Conservation (phyloP, 2,888 invertebrate species). For the Eulithis testata region DNA sequence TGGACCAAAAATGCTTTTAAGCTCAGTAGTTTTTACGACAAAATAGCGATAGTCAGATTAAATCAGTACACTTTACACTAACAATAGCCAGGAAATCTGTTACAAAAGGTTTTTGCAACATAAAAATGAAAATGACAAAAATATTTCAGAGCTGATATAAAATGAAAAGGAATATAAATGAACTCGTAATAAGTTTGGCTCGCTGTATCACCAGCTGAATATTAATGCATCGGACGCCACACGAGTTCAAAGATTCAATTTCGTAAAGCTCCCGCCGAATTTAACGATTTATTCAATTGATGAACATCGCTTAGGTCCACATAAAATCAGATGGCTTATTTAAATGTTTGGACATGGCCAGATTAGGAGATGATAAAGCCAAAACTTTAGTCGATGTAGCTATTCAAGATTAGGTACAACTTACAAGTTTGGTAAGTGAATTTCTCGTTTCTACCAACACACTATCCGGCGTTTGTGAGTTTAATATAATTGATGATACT, state of each 20-base stretch:
- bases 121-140: no score
- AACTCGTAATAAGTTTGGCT: constrained; percentile 23
- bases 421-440: constrained; percentile 11
- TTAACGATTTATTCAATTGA: constrained; percentile 61
- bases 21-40: no score
- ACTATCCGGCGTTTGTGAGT: background rate
- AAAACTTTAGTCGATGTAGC: constrained; percentile 6
- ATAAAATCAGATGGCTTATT: constrained; percentile 26
- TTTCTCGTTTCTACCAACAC: background rate
- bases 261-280: constrained; percentile 59
- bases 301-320: constrained; percentile 39
- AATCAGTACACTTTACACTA: no score
- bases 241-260: constrained; percentile 59
- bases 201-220: constrained; percentile 47
- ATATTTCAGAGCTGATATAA: no score
- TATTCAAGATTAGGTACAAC: constrained; percentile 10
- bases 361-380: constrained; percentile 16
- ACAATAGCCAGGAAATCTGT: no score
- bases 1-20: no score
- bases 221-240: constrained; percentile 64
- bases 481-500: background rate
- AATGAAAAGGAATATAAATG: background rate
- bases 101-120: no score
- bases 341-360: constrained; percentile 18
- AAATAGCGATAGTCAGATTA: no score